phyloP scores from a whole-genome alignment of 2,113 vertebrate genomes.

The Spheniscus mendiculus region DNA sequence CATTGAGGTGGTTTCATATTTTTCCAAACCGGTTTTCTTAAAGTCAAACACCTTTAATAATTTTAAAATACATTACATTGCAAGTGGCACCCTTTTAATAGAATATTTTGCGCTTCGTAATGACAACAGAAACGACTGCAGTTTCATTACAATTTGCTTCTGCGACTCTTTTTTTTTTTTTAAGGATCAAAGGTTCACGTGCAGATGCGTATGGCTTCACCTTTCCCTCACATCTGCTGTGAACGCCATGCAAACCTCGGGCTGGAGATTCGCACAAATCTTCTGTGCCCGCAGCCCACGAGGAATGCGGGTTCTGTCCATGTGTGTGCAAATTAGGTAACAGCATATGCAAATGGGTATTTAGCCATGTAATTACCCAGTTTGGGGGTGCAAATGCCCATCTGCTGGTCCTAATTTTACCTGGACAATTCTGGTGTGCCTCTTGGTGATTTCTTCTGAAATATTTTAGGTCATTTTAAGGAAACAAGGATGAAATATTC shows the following conservation, averaged over 20 bases:
- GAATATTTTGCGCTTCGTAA: slow-evolving; percentile 20
- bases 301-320: neutral
- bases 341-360: neutral
- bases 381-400: neutral
- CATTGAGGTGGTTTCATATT: slow-evolving; percentile 3
- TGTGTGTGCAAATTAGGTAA: neutral
- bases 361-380: neutral
- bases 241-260: neutral
- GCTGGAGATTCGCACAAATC: neutral
- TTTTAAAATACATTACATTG: slow-evolving; percentile 56
- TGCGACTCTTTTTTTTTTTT: neutral
- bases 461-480: neutral
- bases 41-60: slow-evolving; percentile 49
- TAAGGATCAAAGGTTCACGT: neutral
- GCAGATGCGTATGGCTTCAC: neutral
- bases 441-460: neutral
- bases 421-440: fast-evolving
- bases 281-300: neutral
- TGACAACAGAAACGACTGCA: neutral
- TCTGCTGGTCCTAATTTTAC: neutral
- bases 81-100: slow-evolving; percentile 42
- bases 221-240: neutral
- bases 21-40: slow-evolving; percentile 9
- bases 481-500: neutral
- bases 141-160: slow-evolving; percentile 10